Evolutionary conservation across 2,888 invertebrate species (phyloP).

Genomic region (Julus scanicus): DNA sequence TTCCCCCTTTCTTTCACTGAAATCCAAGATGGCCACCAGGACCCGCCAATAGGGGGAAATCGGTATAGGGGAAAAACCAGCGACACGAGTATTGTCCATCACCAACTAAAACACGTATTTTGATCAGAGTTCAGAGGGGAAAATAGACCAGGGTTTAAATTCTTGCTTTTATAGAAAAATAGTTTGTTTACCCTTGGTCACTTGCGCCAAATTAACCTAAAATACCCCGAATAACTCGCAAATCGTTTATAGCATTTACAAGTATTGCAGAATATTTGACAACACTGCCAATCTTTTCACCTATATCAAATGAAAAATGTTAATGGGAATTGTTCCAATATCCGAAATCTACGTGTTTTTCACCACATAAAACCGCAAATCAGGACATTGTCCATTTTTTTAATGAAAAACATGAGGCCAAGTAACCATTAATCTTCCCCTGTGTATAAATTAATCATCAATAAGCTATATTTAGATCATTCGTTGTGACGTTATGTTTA

Average conservation of each 20-base stretch:
- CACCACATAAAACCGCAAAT: too few relatives aligned
- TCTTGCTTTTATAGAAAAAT: neutral
- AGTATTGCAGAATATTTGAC: too few relatives aligned
- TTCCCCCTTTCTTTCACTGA: slow-evolving; percentile 41
- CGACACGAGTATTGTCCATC: slow-evolving; percentile 32
- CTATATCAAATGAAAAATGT: too few relatives aligned
- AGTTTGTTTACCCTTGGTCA: neutral
- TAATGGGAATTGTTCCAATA: too few relatives aligned
- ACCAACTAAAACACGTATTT: slow-evolving; percentile 39
- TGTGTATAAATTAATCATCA: neutral
- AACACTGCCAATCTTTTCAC: too few relatives aligned
- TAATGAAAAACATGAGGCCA: neutral
- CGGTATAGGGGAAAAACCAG: slow-evolving; percentile 2
- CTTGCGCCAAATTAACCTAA: neutral
- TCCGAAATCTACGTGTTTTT: too few relatives aligned
- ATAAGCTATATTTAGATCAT: neutral
- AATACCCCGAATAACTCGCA: too few relatives aligned
- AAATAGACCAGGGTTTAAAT: neutral
- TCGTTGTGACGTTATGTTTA: neutral
- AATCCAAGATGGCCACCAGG: slow-evolving; percentile 16
- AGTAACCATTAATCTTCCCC: neutral
- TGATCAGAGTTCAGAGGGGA: slow-evolving; percentile 14
- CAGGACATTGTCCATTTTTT: neutral
- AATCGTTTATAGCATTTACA: too few relatives aligned
- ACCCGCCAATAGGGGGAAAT: slow-evolving; percentile 41